phyloP scores from a whole-genome alignment of 1,140 invertebrate genomes.

The Diorhabda carinulata region DNA sequence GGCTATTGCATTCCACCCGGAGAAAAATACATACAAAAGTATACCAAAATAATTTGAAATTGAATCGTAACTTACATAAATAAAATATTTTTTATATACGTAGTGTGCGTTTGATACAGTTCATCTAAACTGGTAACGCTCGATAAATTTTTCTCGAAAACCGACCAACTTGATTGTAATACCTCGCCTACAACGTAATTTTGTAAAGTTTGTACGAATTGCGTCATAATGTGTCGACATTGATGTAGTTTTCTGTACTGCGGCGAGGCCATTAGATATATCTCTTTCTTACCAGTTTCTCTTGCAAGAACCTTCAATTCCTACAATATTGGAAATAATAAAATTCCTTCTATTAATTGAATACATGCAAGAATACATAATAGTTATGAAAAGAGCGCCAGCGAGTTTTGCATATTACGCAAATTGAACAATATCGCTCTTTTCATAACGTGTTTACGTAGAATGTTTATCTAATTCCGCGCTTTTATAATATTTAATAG shows the following conservation, averaged over 20 bases:
- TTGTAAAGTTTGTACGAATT: constrained; percentile 66
- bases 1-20: neutral
- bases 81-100: constrained; percentile 68
- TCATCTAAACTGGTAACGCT: constrained; percentile 62
- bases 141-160: constrained; percentile 63
- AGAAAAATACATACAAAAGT: neutral
- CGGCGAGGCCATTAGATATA: constrained; percentile 50
- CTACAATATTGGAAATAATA: constrained; percentile 22
- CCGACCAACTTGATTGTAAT: constrained; percentile 64
- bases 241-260: constrained; percentile 62
- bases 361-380: too few relatives aligned
- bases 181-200: constrained; percentile 69
- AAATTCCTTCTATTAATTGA: too few relatives aligned
- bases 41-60: neutral
- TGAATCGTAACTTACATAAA: constrained; percentile 48
- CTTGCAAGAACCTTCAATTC: constrained; percentile 54
- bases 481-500: too few relatives aligned
- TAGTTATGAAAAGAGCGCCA: too few relatives aligned
- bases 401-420: too few relatives aligned
- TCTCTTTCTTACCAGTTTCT: constrained; percentile 47
- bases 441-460: too few relatives aligned
- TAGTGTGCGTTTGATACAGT: constrained; percentile 63
- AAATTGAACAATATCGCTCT: too few relatives aligned
- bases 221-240: constrained; percentile 67
- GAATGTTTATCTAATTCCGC: too few relatives aligned